These are phyloP conservation scores for Bombyx huttoni DNA, from an alignment of 2,888 invertebrate genomes.

Conservation along the genomic window DNA sequence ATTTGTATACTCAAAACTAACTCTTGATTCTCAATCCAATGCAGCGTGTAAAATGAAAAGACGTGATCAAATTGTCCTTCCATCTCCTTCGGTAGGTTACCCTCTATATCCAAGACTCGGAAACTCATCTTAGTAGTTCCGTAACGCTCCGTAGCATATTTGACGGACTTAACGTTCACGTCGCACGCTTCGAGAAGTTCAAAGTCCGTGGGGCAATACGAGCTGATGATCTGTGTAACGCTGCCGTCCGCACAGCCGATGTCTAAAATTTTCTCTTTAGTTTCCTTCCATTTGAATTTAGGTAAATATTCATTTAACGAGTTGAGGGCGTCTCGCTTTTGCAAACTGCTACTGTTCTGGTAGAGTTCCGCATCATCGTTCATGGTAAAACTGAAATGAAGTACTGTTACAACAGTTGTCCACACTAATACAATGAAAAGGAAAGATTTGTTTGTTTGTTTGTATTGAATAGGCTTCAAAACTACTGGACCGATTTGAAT, in stretches of 20 bases:
- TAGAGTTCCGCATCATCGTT: slow-evolving; percentile 2
- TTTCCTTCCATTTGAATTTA: neutral
- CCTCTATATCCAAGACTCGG: slow-evolving; percentile 71
- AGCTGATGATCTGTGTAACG: slow-evolving; percentile 74
- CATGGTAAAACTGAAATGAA: neutral
- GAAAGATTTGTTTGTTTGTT: no score
- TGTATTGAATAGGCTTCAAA: no score
- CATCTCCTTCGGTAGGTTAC: slow-evolving; percentile 53
- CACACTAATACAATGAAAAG: no score
- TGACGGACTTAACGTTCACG: slow-evolving; percentile 78
- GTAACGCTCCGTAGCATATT: slow-evolving; percentile 71
- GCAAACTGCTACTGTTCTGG: slow-evolving; percentile 11
- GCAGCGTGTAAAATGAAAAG: slow-evolving; percentile 83
- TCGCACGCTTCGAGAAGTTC: slow-evolving; percentile 75
- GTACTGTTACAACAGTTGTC: neutral
- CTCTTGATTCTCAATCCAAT: slow-evolving; percentile 82
- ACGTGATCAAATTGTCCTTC: slow-evolving; percentile 74
- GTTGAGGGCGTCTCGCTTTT: slow-evolving; percentile 19
- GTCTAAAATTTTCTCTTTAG: neutral
- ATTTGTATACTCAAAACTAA: slow-evolving; percentile 31
- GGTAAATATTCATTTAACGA: neutral
- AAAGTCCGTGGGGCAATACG: slow-evolving; percentile 69
- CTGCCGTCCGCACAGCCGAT: slow-evolving; percentile 82
- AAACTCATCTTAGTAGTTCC: slow-evolving; percentile 52
- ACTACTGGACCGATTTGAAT: no score